These are phyloP conservation scores for Pelodiscus sinensis DNA, from an alignment of 2,113 vertebrate genomes.

Conservation along the genomic window DNA sequence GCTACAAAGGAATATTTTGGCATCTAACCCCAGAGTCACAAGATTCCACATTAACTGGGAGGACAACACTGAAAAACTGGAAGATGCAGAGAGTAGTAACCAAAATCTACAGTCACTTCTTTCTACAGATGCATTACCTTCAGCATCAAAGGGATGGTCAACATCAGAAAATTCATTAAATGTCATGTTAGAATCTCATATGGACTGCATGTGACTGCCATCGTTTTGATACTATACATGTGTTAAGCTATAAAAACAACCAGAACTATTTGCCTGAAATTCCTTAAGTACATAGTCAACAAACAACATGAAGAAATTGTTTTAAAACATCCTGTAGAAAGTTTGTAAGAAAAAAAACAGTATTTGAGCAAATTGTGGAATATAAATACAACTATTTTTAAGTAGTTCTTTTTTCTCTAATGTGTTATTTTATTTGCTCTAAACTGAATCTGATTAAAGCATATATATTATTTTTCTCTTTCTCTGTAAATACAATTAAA, in stretches of 20 bases:
- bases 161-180: constrained; percentile 86
- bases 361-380: constrained; percentile 85
- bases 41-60: constrained; percentile 90
- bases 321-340: constrained; percentile 84
- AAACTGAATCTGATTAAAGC: constrained; percentile 72
- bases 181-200: constrained; percentile 88
- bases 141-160: constrained; percentile 86
- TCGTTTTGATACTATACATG: constrained; percentile 72
- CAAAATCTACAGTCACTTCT: constrained; percentile 85
- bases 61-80: constrained; percentile 87
- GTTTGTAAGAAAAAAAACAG: constrained; percentile 81
- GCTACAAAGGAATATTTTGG: constrained; percentile 89
- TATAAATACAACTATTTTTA: constrained; percentile 89
- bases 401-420: constrained; percentile 82
- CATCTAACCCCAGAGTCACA: constrained; percentile 87
- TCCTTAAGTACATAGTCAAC: constrained; percentile 80
- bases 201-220: constrained; percentile 87
- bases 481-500: constrained; percentile 71
- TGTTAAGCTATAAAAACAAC: constrained; percentile 79
- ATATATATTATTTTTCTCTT: constrained; percentile 52
- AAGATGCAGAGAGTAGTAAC: constrained; percentile 86
- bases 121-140: constrained; percentile 84
- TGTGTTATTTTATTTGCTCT: constrained; percentile 80
- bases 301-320: constrained; percentile 82
- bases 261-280: constrained; percentile 80